Evolutionary conservation across 2,113 vertebrate genomes (phyloP).

Genomic region (Rynchops niger): DNA sequence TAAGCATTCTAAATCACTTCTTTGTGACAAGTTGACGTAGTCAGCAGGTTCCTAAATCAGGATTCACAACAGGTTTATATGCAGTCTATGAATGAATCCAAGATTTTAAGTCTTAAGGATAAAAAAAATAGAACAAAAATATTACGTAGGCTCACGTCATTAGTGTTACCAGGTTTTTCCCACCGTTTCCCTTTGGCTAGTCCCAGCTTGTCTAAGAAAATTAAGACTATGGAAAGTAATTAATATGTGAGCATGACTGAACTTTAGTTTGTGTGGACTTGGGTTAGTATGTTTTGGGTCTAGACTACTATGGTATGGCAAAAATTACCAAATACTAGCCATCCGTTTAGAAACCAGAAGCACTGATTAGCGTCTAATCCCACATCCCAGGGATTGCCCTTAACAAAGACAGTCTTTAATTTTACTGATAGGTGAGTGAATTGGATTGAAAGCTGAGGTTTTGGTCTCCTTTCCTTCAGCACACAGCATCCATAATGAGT

Average conservation of each 20-base stretch:
- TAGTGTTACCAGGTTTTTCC: background rate
- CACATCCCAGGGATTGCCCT: background rate
- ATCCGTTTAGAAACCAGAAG: background rate
- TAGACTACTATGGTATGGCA: accelerated
- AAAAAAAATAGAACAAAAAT: background rate
- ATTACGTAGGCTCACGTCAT: background rate
- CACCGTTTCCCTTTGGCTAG: background rate
- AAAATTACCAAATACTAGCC: background rate
- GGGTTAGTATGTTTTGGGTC: background rate
- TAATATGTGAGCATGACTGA: background rate
- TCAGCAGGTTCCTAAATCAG: background rate
- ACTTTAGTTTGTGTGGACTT: background rate
- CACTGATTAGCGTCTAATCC: background rate
- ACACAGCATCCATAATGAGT: background rate
- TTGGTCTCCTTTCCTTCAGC: background rate
- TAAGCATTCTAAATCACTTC: background rate
- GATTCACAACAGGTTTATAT: background rate
- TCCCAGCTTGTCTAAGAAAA: background rate
- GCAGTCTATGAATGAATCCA: background rate
- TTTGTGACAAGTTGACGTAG: background rate
- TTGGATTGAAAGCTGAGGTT: background rate
- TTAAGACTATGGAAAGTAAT: background rate
- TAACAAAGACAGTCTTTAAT: background rate
- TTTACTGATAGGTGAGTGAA: background rate
- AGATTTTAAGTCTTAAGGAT: background rate